Evolutionary conservation across 2,888 invertebrate genomes (phyloP), one percentile per base, ranked within the genome.

Genomic region (Meiosimyza decipiens): DNA sequence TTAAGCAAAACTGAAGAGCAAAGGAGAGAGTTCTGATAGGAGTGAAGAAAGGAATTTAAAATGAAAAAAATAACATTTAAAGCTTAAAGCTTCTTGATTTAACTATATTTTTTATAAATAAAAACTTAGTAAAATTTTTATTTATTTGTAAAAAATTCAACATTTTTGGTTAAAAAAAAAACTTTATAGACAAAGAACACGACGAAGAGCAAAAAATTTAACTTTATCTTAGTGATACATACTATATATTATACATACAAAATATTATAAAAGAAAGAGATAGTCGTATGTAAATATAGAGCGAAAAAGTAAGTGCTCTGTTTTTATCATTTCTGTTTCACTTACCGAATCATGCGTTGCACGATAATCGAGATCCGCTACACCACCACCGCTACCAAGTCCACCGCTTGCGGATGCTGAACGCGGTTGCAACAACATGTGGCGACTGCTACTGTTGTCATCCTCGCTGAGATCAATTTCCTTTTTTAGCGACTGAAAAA

Each of bases 391-490:
- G 72, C 85, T 83, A 68, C 80, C 79, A 71, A 84, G 77, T 72
- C 83, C 82, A 77, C 85, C 84, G 91, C 93, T 81, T 78, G 83
- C 85, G 74, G 84, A 84, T 77, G 91, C 91, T 82, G 90, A 91
- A 87, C 93, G 94, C 74, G 83, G 83, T 79, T 82, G 84, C 76
- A 79, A 81, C 80, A 83, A 80, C 79, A 83, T 81, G 79, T 84
- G 84, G 78, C 84, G 82, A 77, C 84, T 84, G 74, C 82, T 84
- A 78, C 84, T 84, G 78, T 84, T 84, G 73, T 84, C 85, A 72
- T 95, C 94, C 81, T 95, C 95, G 82, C 91, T 91, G 84, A 93
- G 95, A 85, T 95, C 95, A 82, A 93, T 91, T 90, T 95, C 95
- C 89, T 95, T 95, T 87, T 95, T 95, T 83, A 95, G 88, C 79